phyloP scores from a whole-genome alignment of 1,140 invertebrate species.

The Tribolium castaneum region DNA sequence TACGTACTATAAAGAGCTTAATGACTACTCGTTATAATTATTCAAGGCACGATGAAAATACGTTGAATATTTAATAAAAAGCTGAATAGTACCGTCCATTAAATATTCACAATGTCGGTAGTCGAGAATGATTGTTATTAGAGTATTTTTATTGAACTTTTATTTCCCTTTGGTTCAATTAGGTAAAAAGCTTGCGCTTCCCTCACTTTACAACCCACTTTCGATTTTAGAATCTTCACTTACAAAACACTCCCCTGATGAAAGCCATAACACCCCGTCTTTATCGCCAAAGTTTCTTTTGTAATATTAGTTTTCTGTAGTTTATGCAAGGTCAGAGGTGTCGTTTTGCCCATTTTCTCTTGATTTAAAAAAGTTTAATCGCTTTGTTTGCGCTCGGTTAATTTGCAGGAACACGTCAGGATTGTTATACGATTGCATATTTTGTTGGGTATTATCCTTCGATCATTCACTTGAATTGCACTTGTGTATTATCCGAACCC shows the following conservation, averaged over 20 bases:
- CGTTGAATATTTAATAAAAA: neutral
- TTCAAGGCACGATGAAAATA: neutral
- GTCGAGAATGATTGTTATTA: neutral
- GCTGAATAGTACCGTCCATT: neutral
- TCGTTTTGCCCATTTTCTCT: neutral
- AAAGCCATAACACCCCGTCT: neutral
- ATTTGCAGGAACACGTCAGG: constrained; percentile 13
- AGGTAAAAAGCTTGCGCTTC: neutral
- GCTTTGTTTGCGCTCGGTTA: neutral
- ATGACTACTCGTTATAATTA: neutral
- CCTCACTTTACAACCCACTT: neutral
- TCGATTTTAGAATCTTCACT: constrained; percentile 6
- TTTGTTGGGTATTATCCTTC: constrained; percentile 18
- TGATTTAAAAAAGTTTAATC: neutral
- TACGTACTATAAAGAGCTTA: neutral
- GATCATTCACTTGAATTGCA: constrained; percentile 32
- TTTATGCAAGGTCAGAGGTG: neutral
- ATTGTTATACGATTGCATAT: constrained; percentile 18
- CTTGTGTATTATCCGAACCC: constrained; percentile 14
- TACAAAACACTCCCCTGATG: constrained; percentile 5
- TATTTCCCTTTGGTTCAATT: neutral
- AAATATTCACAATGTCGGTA: neutral
- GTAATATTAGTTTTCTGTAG: neutral
- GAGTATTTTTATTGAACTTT: neutral
- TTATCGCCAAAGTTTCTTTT: neutral